phyloP scores from a whole-genome alignment of 2,797 vertebrate genomes.

The Pipistrellus pygmaeus region DNA sequence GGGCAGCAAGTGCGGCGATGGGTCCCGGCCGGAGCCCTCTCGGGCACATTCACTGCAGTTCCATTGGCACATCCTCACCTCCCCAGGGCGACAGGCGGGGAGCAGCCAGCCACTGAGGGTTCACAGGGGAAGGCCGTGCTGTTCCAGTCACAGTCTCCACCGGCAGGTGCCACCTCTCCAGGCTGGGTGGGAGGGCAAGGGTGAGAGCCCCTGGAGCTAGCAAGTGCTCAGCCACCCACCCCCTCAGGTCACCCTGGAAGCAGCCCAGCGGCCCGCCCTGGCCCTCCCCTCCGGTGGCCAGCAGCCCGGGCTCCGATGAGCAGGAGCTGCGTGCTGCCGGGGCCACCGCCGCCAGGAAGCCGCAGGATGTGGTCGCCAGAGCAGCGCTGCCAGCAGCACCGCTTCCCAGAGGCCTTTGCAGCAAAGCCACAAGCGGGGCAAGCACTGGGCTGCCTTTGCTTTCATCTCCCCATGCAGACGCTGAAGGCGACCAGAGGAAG shows the following conservation, averaged over 20 bases:
- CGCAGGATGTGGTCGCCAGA: conserved; percentile 81
- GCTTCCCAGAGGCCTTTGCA: conserved; percentile 82
- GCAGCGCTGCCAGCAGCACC: conserved; percentile 23
- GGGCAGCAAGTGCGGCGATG: no score
- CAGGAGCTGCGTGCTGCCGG: neutral
- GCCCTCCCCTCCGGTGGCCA: neutral
- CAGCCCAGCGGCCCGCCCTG: neutral
- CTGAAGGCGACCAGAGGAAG: neutral
- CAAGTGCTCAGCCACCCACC: neutral
- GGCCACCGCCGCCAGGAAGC: conserved; percentile 36
- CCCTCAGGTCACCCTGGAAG: neutral
- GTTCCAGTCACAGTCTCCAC: neutral
- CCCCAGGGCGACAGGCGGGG: accelerated
- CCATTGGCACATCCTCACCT: neutral
- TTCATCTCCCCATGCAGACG: conserved; percentile 65
- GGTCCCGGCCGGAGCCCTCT: accelerated
- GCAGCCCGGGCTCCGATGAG: neutral
- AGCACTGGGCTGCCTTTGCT: conserved; percentile 50
- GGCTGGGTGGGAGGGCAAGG: accelerated
- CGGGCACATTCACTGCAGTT: accelerated
- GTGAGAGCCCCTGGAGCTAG: accelerated
- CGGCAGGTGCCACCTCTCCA: no score
- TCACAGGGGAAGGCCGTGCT: neutral
- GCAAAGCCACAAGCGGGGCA: conserved; percentile 78
- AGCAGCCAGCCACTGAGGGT: accelerated